phyloP scores from a whole-genome alignment of 2,888 invertebrate genomes.

The Dicroscelio sp. region DNA sequence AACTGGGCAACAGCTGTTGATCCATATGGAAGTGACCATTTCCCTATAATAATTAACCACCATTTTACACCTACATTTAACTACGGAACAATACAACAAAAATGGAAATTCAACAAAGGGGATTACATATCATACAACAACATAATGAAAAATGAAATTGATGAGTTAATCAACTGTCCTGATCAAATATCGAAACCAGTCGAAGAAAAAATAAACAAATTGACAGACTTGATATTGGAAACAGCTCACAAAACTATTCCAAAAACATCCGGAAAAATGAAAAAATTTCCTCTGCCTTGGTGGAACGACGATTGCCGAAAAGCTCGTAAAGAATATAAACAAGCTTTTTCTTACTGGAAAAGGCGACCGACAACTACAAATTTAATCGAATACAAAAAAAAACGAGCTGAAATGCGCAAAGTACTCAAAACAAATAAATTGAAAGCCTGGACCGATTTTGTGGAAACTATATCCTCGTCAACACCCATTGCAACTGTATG shows the following conservation, averaged over 20 bases:
- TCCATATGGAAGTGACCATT: slow-evolving; percentile 68
- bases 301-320: slow-evolving; percentile 45
- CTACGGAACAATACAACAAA: not conserved
- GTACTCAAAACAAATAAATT: slow-evolving; percentile 6
- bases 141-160: slow-evolving; percentile 9
- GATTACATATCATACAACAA: slow-evolving; percentile 40
- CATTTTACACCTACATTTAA: not conserved
- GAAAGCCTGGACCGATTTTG: not conserved
- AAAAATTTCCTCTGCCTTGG: slow-evolving; percentile 34
- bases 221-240: slow-evolving; percentile 1
- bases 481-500: not conserved
- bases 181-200: not conserved
- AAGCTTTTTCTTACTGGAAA: slow-evolving; percentile 20
- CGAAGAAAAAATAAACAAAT: not conserved
- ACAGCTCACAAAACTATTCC: slow-evolving; percentile 44
- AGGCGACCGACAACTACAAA: not conserved
- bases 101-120: slow-evolving; percentile 64
- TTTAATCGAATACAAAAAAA: not conserved
- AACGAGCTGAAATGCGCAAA: not conserved
- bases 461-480: not conserved
- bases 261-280: slow-evolving; percentile 21
- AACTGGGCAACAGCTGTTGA: slow-evolving; percentile 51
- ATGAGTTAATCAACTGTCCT: not conserved
- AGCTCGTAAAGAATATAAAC: slow-evolving; percentile 18
- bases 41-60: slow-evolving; percentile 57